Base-by-base conservation (phyloP, 1,140 invertebrate species). In the Diorhabda elongata region DNA sequence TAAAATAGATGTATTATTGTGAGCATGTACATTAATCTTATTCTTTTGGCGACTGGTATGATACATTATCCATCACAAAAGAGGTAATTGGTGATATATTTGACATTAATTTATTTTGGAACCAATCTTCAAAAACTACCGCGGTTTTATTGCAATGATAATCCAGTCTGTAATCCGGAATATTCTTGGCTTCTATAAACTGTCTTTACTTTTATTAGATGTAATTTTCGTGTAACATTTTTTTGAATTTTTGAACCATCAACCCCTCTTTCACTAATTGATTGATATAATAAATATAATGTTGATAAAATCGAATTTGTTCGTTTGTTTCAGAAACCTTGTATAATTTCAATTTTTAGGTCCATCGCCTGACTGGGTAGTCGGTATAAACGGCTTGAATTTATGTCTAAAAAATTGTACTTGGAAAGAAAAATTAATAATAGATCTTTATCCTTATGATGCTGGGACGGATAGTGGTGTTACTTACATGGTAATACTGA, bases 291-390 rank as follows among this genome's bases (percentile, higher is more conserved):
- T 56, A n/a, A 6, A 56, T n/a, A 6, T 7, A 56, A 56, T 6
- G 52, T n/a, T 6, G 6, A 7, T 56, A n/a, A 56, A 7, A 56
- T 56, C 57, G n/a, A 5, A 58, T 26, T 58, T 58, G 2, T 58
- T 58, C 57, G 57, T 9, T 58, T 7, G 4, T n/a, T 58, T 58
- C 4, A 58, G n/a, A 3, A 58, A 26, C 26, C 26, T 26, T 26
- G 26, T 26, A 8, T 52, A 52, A 52, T 52, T 52, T 52, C 47
- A 8, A 3, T 52, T 82, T 72, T 77, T 73, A 82, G 89, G 93
- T 0, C 97, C 96, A 0, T 94, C 93, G 11, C 96, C 96, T 0
- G 96, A 98, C 82, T 98, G 96, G 96, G 92, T 97, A 57, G 90
- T 98, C 43, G 97, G 96, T 11, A 88, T 98, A 2, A 93, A 88